phyloP scores from a whole-genome alignment of 2,113 vertebrate species.

The Sander vitreus region DNA sequence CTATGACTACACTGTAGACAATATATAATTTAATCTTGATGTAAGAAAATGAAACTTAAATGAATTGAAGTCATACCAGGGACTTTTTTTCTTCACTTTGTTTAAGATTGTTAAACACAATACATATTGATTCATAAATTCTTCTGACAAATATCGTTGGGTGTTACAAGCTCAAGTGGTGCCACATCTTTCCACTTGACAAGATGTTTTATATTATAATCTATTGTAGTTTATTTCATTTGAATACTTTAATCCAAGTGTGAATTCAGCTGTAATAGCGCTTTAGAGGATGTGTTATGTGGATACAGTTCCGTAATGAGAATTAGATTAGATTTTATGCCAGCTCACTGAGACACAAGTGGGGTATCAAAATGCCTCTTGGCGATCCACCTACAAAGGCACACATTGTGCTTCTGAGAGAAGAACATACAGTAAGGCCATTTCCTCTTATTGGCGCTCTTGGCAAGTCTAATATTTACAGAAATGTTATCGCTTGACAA shows the following conservation, averaged over 20 bases:
- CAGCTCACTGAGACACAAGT: constrained; percentile 59
- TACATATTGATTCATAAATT: not conserved
- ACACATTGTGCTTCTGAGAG: constrained; percentile 78
- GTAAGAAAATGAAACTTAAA: not conserved
- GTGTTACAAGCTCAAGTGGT: not conserved
- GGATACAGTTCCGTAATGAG: constrained; percentile 32
- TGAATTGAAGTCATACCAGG: not conserved
- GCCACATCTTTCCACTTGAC: not conserved
- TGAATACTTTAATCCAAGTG: not conserved
- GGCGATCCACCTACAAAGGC: constrained; percentile 78
- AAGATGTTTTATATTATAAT: constrained; percentile 1
- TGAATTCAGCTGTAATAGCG: constrained; percentile 4
- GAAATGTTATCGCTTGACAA: constrained; percentile 86
- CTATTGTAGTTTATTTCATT: constrained; percentile 12
- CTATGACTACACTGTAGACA: constrained; percentile 28
- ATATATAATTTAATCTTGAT: constrained; percentile 25
- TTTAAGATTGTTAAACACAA: not conserved
- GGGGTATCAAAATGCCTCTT: constrained; percentile 74
- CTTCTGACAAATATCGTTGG: not conserved
- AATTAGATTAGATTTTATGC: constrained; percentile 33
- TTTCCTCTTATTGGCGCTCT: constrained; percentile 83
- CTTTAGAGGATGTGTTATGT: constrained; percentile 8
- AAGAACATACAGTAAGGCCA: constrained; percentile 73
- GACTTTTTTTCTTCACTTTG: not conserved
- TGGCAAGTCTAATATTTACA: constrained; percentile 86